These are phyloP conservation scores for Heteromormyrus szaboi DNA, from an alignment of 2,797 vertebrate species.

Conservation along the genomic window DNA sequence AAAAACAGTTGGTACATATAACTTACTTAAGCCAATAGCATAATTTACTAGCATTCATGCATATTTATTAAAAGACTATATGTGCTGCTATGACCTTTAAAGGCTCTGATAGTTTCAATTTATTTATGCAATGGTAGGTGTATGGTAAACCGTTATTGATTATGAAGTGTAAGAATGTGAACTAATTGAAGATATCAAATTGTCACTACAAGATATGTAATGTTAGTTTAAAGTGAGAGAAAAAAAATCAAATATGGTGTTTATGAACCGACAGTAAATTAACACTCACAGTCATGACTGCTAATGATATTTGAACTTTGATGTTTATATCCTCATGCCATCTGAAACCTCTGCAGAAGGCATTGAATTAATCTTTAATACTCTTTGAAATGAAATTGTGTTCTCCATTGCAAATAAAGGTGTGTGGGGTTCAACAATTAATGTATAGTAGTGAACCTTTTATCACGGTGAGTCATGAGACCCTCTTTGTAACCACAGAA, in stretches of 20 bases:
- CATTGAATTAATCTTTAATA: neutral
- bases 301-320: neutral
- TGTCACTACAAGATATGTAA: neutral
- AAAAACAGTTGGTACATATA: neutral
- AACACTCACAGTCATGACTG: neutral
- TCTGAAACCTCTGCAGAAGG: neutral
- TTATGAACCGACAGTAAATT: neutral
- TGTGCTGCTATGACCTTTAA: neutral
- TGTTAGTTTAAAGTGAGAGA: neutral
- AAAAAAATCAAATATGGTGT: neutral
- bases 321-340: neutral
- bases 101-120: neutral
- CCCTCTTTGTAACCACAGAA: neutral
- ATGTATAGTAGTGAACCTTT: neutral
- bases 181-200: neutral
- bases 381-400: neutral
- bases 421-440: neutral
- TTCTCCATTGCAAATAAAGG: neutral
- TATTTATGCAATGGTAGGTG: neutral
- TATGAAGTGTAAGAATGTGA: neutral
- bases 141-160: neutral
- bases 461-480: neutral
- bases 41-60: neutral
- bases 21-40: neutral
- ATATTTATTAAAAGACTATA: neutral